phyloP scores from a whole-genome alignment of 1,140 invertebrate genomes.

The Pogonognathellus flavescens region DNA sequence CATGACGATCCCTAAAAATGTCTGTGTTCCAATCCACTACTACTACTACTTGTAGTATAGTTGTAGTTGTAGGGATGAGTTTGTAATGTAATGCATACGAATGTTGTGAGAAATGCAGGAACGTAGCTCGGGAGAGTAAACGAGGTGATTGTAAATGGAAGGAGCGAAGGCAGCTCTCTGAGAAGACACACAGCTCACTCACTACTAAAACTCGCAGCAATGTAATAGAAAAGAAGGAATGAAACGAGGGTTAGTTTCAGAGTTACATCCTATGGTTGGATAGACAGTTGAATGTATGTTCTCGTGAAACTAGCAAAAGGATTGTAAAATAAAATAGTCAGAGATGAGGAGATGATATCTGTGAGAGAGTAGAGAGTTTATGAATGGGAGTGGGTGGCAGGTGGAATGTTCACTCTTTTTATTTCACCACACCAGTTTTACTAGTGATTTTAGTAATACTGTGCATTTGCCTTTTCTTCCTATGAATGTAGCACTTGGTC shows the following conservation, averaged over 20 bases:
- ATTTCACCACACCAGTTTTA: not conserved
- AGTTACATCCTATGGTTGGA: not conserved
- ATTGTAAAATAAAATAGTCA: slow-evolving; percentile 43
- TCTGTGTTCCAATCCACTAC: not conserved
- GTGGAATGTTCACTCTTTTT: slow-evolving; percentile 56
- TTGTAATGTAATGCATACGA: too few relatives aligned
- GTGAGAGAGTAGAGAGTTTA: slow-evolving; percentile 59
- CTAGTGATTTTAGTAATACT: not conserved
- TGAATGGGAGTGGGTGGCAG: slow-evolving; percentile 61
- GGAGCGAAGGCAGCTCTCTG: too few relatives aligned
- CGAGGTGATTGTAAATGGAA: too few relatives aligned
- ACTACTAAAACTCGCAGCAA: not conserved
- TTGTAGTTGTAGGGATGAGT: not conserved
- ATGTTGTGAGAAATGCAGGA: too few relatives aligned
- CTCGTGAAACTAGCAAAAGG: slow-evolving; percentile 25
- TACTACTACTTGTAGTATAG: not conserved
- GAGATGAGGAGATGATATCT: slow-evolving; percentile 46
- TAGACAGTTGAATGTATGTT: slow-evolving; percentile 32
- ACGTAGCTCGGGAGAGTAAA: too few relatives aligned
- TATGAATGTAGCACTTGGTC: too few relatives aligned
- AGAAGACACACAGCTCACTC: too few relatives aligned
- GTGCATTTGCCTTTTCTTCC: not conserved
- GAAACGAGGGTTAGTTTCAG: not conserved
- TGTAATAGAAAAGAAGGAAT: slow-evolving; percentile 17
- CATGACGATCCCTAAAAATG: slow-evolving; percentile 1